Conservation (phyloP, 1,140 invertebrate species). For the Mycetomoellerius zeteki region DNA sequence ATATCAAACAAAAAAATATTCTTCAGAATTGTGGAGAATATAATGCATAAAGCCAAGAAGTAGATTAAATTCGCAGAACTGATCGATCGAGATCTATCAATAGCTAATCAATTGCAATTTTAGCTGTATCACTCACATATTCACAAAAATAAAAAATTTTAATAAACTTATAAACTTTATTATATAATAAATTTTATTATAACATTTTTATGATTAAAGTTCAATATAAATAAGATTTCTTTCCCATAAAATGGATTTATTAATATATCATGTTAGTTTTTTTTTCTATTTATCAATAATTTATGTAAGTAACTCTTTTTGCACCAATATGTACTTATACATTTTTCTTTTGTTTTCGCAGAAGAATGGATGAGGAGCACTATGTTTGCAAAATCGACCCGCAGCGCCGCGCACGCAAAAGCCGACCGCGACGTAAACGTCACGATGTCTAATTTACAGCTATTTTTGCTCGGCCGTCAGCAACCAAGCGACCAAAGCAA, state of each 20-base stretch:
- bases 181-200: neutral
- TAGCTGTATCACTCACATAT: neutral
- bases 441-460: slow-evolving; percentile 80
- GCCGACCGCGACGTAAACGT: slow-evolving; percentile 77
- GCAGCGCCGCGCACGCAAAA: slow-evolving; percentile 51
- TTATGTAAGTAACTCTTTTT: neutral
- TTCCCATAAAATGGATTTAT: neutral
- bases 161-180: neutral
- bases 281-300: neutral
- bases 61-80: neutral
- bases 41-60: neutral
- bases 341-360: slow-evolving; percentile 45
- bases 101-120: neutral
- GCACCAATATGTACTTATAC: neutral
- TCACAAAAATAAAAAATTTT: neutral
- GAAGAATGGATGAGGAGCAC: neutral
- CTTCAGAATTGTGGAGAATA: neutral
- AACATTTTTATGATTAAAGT: neutral
- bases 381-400: slow-evolving; percentile 45
- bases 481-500: slow-evolving; percentile 43
- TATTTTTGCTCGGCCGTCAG: slow-evolving; percentile 76
- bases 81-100: neutral
- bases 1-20: neutral
- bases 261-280: neutral
- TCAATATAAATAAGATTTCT: neutral